Evolutionary conservation across 2,797 vertebrate species (phyloP), one percentile per base, ranked within the genome.

Genomic region (Cichlasoma orientale): DNA sequence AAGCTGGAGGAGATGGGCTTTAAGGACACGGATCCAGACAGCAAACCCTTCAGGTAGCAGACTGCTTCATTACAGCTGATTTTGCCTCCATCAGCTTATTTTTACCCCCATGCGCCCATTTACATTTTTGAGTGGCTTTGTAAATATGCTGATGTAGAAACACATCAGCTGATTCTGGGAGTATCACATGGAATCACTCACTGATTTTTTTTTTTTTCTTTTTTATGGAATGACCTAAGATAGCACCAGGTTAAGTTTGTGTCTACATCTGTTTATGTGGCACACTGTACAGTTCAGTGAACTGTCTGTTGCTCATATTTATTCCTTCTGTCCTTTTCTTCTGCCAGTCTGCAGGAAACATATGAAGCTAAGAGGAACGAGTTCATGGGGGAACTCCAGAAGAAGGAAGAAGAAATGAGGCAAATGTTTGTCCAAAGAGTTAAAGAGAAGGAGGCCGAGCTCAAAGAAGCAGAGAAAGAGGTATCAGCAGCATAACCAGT

Each of bases 1-100:
- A 99, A 99, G 74, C 95, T 99, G 89, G 98, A 99, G 85, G 98
- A 99, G 94, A 99, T 99, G 98, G 98, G 98, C 59, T 99, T 99
- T 80, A 98, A 99, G 92, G 98, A 99, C 94, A 99, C 98, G 0
- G 98, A 99, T 84, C 98, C 98, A 3, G 98, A 99, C 95, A 97
- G 97, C 96, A 99, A 99, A 82, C 98, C 98, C 50, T 99, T 99
- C 95, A 99, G 98, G 98, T 99, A 82, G 55, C 7, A 23, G 36
- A 55, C 33, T 7, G 0, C 4, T 63, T 50, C 44, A 29, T 38
- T 11, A 6, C 5, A 29, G 21, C 72, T 50, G 2, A 29, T 56
- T 38, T 36, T 69, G 6, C 13, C 23, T 63, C 47, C n/a, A 52
- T 68, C 6, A 29, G 23, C 31, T 71, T 44, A 3, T 71, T 69